Conservation (phyloP, 2,888 invertebrate genomes). For the Platycnemis pennipes region DNA sequence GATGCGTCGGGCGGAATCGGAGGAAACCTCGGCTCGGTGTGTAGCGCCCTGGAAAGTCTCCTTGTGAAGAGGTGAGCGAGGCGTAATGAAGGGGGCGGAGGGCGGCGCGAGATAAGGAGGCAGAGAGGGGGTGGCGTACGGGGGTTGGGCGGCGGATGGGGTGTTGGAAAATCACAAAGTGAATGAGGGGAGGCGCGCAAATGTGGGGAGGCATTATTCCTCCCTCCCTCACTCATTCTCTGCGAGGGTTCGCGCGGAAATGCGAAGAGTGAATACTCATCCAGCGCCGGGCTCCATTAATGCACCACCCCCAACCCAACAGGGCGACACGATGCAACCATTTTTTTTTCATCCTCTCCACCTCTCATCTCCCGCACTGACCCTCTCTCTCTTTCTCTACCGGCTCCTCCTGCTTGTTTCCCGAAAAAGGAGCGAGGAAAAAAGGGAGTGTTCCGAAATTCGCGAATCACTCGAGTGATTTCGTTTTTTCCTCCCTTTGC, state of each 20-base stretch:
- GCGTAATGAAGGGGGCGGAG: slow-evolving; percentile 51
- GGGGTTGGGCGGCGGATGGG: not conserved
- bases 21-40: slow-evolving; percentile 25
- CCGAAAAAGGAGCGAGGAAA: slow-evolving; percentile 55
- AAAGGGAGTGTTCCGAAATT: not conserved
- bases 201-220: not conserved
- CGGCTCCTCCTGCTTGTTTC: slow-evolving; percentile 52
- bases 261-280: slow-evolving; percentile 55
- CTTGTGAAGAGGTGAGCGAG: slow-evolving; percentile 47
- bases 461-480: not conserved
- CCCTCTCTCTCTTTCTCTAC: slow-evolving; percentile 52
- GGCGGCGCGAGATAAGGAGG: not conserved
- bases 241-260: slow-evolving; percentile 39
- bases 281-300: slow-evolving; percentile 43
- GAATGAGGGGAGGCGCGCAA: not conserved
- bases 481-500: not conserved
- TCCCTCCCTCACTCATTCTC: not conserved
- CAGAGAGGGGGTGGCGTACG: not conserved
- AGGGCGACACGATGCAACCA: not conserved
- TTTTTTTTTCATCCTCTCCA: slow-evolving; percentile 64
- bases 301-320: not conserved
- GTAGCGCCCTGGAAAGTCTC: not conserved
- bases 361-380: slow-evolving; percentile 10
- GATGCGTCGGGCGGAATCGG: slow-evolving; percentile 18
- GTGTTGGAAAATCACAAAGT: slow-evolving; percentile 1